A percentile compares a stretch with the other conserved stretches of the same genome.
Evolutionary conservation across 2,797 vertebrate species (phyloP).

Genomic region (Apogon hyalosoma): DNA sequence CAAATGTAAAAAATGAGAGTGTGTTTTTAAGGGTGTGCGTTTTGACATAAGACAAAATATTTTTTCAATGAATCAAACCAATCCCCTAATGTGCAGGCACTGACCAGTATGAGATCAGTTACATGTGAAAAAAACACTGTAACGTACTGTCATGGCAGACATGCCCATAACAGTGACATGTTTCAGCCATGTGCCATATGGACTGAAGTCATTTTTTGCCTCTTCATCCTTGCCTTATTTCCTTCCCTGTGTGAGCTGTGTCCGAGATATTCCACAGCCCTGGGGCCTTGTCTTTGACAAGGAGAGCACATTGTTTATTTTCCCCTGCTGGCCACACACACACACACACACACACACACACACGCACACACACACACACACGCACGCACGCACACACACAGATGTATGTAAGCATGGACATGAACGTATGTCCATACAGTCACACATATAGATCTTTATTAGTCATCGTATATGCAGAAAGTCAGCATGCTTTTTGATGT

Average conservation of each 20-base stretch:
- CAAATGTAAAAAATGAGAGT: background rate
- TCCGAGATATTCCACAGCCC: conserved; percentile 74
- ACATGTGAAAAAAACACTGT: background rate
- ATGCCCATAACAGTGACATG: conserved; percentile 36
- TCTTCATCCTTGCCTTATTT: conserved; percentile 61
- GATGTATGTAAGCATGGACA: conserved; percentile 13
- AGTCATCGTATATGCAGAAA: conserved; percentile 13
- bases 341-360: conserved; percentile 7
- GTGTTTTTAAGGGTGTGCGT: background rate
- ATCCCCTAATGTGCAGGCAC: background rate
- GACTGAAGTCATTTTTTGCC: conserved; percentile 35
- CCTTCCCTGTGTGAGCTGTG: conserved; percentile 58
- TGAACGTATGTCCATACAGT: conserved; percentile 25
- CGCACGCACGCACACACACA: conserved; percentile 14
- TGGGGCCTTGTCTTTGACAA: conserved; percentile 71
- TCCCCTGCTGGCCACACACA: conserved; percentile 59
- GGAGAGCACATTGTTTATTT: conserved; percentile 79
- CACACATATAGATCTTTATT: conserved; percentile 18
- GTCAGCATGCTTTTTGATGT: background rate
- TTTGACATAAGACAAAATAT: background rate
- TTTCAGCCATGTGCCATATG: conserved; percentile 56
- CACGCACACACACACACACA: conserved; percentile 5
- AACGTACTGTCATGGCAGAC: too few species aligned
- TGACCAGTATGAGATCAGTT: conserved; percentile 5
- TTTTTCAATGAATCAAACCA: background rate